Evolutionary conservation across 2,113 vertebrate species (phyloP), one percentile per base, ranked within the genome.

Genomic region (Lutjanus erythropterus): DNA sequence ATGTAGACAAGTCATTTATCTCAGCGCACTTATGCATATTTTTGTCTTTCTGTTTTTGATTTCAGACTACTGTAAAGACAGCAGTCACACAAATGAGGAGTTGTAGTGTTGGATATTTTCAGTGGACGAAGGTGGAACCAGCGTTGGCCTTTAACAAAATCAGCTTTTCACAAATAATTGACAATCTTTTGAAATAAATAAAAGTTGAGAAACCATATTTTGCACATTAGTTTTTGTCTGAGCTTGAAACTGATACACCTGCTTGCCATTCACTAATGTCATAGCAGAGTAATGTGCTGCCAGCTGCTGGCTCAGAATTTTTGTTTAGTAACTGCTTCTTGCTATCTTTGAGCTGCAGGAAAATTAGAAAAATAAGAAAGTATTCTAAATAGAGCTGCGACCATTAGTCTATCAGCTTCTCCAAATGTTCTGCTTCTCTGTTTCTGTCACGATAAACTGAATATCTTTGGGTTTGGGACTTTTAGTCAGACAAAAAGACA

Each of bases 61-160:
- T 91, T 55, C 88, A 95, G 94, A 81, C 81, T 89, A 90, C 86
- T 95, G 94, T 81, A 50, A 66, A 75, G 81, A 66, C 42, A 39
- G 11, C 46, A 58, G 50, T 12, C 79, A 52, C 33, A 52, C 71
- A 35, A 86, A 85, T 1, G 37, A 80, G 4, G 94, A 95, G 44
- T 67, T 95, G 23, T 95, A 92, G 85, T 31, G 14, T 59, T 16
- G 23, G 9, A 12, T 41, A 31, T 3, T 7, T 6, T 18, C 39
- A 39, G 46, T 33, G 31, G 23, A 56, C 23, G 9, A 80, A 33
- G 16, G 47, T 39, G 68, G 60, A 78, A 82, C 27, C 58, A 61
- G 29, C 23, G 41, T 31, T 68, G 14, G 16, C 0, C 19, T 53
- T 72, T 23, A 33, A 59, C 23, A n/a, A 60, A 74, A 35, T 31